Base-by-base conservation (phyloP, 2,113 vertebrate genomes). In the Poeciliopsis occidentalis region DNA sequence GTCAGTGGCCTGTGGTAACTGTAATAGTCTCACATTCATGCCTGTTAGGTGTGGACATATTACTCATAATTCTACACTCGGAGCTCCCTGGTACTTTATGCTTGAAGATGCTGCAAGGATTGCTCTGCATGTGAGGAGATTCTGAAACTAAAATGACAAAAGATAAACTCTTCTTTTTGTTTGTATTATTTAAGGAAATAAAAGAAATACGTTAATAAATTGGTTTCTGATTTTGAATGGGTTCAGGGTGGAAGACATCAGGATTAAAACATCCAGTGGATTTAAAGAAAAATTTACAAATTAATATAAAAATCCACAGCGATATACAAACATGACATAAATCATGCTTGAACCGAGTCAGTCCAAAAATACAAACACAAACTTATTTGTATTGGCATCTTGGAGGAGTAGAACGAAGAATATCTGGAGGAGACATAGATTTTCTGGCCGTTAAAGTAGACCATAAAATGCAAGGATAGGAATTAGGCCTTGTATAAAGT, bases 21-120 rank as follows among this genome's bases (percentile, higher is more conserved):
- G 15, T 91, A 90, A 91, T 87, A 83, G 76, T 83, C 66, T 87
- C 71, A 85, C 85, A 87, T 88, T 81, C 78, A 90, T 73, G 90
- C 78, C 84, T 67, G 76, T 89, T 89, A 88, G 66, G 37, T 79
- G 76, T 62, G 41, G 81, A 91, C 86, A 71, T 75, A 80, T 80
- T 68, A 19, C 80, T 86, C 87, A 89, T 87, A 80, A 86, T 79
- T 66, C 79, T 79, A 63, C 64, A 73, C 51, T 74, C 65, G 54
- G 60, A 80, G 74, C 70, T 51, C 27, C 69, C 67, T 12, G n/a
- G 73, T 78, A 66, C 73, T 78, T 80, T 44, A 61, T 64, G 44
- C 67, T 71, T 8, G 37, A 47, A 39, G 54, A 31, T 57, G 51
- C 51, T 57, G 51, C 51, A 57, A n/a, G 10, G 24, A 24, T 62